Evolutionary conservation across 1,140 invertebrate species (phyloP).

Genomic region (Chymomyza costata): DNA sequence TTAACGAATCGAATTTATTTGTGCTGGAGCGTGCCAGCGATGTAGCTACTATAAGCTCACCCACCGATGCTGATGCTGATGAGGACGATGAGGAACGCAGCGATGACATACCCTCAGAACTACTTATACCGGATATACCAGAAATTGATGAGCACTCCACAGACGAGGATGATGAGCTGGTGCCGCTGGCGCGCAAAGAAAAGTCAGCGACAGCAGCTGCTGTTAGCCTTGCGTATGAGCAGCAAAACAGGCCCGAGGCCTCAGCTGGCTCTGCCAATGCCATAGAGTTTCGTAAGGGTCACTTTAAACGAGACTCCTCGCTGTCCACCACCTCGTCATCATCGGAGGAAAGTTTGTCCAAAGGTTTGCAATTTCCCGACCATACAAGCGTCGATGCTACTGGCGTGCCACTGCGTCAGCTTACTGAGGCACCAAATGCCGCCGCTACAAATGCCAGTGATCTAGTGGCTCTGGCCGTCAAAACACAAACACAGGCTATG

Average conservation of each 20-base stretch:
- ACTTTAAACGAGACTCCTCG: constrained; percentile 70
- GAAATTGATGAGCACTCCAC: constrained; percentile 73
- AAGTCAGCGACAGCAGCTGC: background rate
- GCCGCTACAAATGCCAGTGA: constrained; percentile 4
- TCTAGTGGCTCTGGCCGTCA: constrained; percentile 44
- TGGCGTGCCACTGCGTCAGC: constrained; percentile 23
- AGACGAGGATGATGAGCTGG: constrained; percentile 65
- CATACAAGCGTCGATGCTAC: constrained; percentile 46
- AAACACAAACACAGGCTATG: constrained; percentile 45
- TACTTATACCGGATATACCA: constrained; percentile 71
- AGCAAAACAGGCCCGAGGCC: constrained; percentile 2
- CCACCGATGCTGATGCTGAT: constrained; percentile 37
- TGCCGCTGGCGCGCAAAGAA: constrained; percentile 27
- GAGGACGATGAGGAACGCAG: constrained; percentile 59
- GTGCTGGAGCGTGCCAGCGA: constrained; percentile 65
- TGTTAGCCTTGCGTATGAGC: background rate
- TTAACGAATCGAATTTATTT: constrained; percentile 67
- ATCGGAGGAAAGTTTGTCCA: constrained; percentile 69
- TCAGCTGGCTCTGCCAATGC: constrained; percentile 5
- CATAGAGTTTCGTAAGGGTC: constrained; percentile 65
- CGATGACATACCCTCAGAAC: constrained; percentile 69
- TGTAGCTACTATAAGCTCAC: constrained; percentile 61
- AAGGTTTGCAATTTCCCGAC: constrained; percentile 69
- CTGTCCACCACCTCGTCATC: constrained; percentile 69
- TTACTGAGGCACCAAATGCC: constrained; percentile 25